Evolutionary conservation across 2,797 vertebrate genomes (phyloP).

Genomic region (Oreochromis mossambicus): DNA sequence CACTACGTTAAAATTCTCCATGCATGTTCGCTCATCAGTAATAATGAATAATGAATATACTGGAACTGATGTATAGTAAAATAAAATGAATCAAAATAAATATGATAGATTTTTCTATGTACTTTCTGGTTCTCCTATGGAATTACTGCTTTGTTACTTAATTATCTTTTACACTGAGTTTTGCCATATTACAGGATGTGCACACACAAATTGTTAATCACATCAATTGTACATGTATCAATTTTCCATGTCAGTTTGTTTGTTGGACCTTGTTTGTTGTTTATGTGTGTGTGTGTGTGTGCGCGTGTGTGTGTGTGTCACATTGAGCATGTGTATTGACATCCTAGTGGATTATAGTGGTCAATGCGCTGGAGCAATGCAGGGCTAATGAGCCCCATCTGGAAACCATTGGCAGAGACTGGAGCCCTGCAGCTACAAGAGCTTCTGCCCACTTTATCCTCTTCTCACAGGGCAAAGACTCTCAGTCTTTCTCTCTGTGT

Average conservation of each 20-base stretch:
- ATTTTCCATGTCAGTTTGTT: not conserved
- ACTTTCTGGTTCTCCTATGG: not conserved
- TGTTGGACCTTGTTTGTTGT: not conserved
- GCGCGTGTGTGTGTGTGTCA: not conserved
- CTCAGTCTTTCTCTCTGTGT: not conserved
- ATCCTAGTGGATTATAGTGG: conserved; percentile 55
- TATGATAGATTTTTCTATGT: not conserved
- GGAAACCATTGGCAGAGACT: conserved; percentile 88
- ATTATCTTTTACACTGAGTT: not conserved
- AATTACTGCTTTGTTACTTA: not conserved
- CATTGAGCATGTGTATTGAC: conserved; percentile 15
- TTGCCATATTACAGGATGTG: not conserved
- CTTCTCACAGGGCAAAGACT: conserved; percentile 48
- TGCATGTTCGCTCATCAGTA: not conserved
- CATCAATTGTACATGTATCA: not conserved
- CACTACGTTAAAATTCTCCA: not conserved
- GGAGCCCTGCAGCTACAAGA: conserved; percentile 75
- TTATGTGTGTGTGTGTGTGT: not conserved
- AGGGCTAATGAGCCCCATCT: conserved; percentile 89
- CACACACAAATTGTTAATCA: not conserved
- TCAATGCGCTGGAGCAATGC: conserved; percentile 43
- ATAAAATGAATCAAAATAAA: not conserved
- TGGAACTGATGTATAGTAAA: not conserved
- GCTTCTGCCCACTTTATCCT: conserved; percentile 81
- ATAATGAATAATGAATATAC: not conserved